phyloP scores from a whole-genome alignment of 30 jellyfish, hydroid and myxozoan genomes.

The Phacellophora camtschatica region DNA sequence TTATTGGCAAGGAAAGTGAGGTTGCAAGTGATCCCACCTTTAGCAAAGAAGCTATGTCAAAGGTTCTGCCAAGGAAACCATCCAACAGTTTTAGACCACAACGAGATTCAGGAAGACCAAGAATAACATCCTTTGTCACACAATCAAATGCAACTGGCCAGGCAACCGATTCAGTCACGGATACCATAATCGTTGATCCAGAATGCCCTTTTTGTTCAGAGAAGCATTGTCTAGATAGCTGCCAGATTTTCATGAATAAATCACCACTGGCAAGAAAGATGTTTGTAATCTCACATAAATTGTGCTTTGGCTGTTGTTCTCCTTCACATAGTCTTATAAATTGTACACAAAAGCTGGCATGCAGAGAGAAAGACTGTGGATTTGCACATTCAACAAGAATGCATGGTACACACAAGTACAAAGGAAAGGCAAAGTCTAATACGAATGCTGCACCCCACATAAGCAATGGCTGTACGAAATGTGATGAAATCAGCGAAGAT shows the following conservation, averaged over 20 bases:
- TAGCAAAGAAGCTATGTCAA: slow-evolving; percentile 42
- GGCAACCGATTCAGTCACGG: slow-evolving; percentile 12
- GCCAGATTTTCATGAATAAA: background rate
- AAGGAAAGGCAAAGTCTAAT: slow-evolving; percentile 24
- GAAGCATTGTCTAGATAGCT: slow-evolving; percentile 36
- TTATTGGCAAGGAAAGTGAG: slow-evolving; percentile 18
- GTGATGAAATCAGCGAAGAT: slow-evolving; percentile 1
- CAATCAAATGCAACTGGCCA: slow-evolving; percentile 5
- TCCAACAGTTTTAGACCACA: slow-evolving; percentile 18
- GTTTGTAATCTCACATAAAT: slow-evolving; percentile 13
- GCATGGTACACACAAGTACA: slow-evolving; percentile 42
- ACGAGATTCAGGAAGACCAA: slow-evolving; percentile 9
- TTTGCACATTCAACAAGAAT: slow-evolving; percentile 25
- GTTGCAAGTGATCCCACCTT: slow-evolving; percentile 42
- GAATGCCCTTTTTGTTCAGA: slow-evolving; percentile 33
- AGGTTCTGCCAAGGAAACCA: slow-evolving; percentile 10
- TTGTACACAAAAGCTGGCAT: slow-evolving; percentile 32
- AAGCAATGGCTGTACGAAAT: slow-evolving; percentile 25
- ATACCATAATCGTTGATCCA: slow-evolving; percentile 7
- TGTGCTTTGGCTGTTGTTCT: slow-evolving; percentile 55
- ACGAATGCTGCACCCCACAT: slow-evolving; percentile 7
- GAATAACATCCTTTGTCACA: slow-evolving; percentile 5
- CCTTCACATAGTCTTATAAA: slow-evolving; percentile 4
- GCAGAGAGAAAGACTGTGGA: slow-evolving; percentile 53
- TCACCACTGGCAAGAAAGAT: slow-evolving; percentile 35